These are phyloP conservation scores for Marmota monax DNA, from an alignment of 2,113 vertebrate genomes.

Conservation along the genomic window DNA sequence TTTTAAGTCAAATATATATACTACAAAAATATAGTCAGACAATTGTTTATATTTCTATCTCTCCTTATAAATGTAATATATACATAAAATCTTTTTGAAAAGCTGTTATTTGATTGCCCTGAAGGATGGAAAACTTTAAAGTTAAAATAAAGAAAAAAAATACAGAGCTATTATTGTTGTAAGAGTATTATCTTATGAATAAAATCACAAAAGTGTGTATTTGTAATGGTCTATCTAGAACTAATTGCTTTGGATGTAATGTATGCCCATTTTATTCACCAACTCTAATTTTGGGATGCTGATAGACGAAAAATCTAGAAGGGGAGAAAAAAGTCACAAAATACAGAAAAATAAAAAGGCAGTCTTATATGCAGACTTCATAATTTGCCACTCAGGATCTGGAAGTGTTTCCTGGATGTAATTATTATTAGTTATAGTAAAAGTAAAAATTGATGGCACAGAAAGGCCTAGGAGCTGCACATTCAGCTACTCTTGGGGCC, in stretches of 20 bases:
- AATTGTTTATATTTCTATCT: slow-evolving; percentile 36
- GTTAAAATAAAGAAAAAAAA: background rate
- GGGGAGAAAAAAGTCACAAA: background rate
- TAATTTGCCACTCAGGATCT: background rate
- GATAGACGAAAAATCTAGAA: slow-evolving; percentile 40
- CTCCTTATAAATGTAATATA: background rate
- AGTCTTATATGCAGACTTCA: background rate
- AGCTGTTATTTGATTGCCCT: background rate
- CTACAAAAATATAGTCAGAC: slow-evolving; percentile 9
- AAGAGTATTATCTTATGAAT: background rate
- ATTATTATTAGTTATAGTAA: slow-evolving; percentile 32
- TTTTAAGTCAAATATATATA: slow-evolving; percentile 27
- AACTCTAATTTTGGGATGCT: background rate
- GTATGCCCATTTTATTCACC: slow-evolving; percentile 33
- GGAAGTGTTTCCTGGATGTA: background rate
- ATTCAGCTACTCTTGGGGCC: background rate
- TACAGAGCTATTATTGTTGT: background rate
- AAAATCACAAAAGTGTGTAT: background rate
- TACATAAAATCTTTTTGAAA: background rate
- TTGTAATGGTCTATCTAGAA: slow-evolving; percentile 32
- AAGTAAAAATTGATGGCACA: background rate
- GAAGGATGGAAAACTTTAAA: slow-evolving; percentile 42
- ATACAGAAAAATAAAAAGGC: background rate
- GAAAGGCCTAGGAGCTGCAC: background rate
- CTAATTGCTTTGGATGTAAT: background rate